Conservation (phyloP, 2,888 invertebrate species). For the Chydorus sphaericus region DNA sequence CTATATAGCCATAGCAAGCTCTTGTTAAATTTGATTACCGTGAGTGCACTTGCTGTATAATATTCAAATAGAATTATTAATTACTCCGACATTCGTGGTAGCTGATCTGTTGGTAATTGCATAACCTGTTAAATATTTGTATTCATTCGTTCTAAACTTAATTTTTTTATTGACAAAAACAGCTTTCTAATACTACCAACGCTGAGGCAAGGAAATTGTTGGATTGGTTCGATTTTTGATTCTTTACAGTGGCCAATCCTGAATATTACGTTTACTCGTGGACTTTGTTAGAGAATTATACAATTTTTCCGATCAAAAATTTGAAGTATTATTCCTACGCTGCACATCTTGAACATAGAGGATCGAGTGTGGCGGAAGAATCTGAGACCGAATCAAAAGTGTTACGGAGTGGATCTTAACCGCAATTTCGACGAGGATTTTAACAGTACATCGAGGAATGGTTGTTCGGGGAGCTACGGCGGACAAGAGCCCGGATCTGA, state of each 20-base stretch:
- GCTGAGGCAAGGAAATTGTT: not conserved
- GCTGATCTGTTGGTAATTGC: too few species aligned
- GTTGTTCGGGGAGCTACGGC: not conserved
- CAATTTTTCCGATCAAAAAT: not conserved
- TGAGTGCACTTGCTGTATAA: too few species aligned
- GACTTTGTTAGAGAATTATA: not conserved
- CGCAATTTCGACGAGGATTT: not conserved
- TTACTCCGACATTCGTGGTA: too few species aligned
- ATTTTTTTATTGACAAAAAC: too few species aligned
- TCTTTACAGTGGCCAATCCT: not conserved
- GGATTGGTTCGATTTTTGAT: not conserved
- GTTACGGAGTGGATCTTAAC: not conserved
- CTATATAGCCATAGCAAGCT: too few species aligned
- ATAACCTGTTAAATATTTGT: too few species aligned
- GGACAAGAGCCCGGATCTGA: not conserved
- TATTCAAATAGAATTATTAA: too few species aligned
- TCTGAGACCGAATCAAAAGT: not conserved
- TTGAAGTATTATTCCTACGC: not conserved
- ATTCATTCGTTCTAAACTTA: too few species aligned
- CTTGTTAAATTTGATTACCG: too few species aligned
- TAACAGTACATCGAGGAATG: not conserved
- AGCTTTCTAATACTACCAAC: not conserved
- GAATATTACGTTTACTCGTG: not conserved
- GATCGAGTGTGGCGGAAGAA: constrained; percentile 1
- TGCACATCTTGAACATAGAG: too few species aligned